These are phyloP conservation scores for Calliphora vomitoria DNA, from an alignment of 2,888 invertebrate genomes.

Conservation along the genomic window DNA sequence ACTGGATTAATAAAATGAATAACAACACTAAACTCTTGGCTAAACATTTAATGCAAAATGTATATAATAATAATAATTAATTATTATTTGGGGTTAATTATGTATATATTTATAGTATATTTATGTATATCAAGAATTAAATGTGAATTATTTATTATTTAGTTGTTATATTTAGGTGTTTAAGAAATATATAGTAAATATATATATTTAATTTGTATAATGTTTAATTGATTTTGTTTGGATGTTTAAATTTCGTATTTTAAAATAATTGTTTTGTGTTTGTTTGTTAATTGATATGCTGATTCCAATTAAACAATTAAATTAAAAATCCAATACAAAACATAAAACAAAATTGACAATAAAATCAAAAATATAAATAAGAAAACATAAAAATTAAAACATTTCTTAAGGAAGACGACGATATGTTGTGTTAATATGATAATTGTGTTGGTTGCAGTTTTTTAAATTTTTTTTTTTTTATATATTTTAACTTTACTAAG, in stretches of 20 bases:
- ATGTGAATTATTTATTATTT: constrained; percentile 21
- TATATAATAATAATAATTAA: constrained; percentile 32
- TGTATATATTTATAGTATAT: constrained; percentile 20
- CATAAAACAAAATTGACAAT: background rate
- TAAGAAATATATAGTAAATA: constrained; percentile 23
- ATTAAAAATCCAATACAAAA: background rate
- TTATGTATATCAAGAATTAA: constrained; percentile 37
- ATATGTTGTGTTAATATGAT: constrained; percentile 71
- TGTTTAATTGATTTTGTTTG: constrained; percentile 68
- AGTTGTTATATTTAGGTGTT: constrained; percentile 44
- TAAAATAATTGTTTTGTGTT: constrained; percentile 68
- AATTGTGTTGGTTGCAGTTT: constrained; percentile 71
- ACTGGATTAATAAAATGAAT: constrained; percentile 61
- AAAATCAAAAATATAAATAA: background rate
- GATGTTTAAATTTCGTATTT: constrained; percentile 52
- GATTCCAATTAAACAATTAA: constrained; percentile 82
- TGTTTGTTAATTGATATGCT: constrained; percentile 84
- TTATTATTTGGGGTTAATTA: background rate
- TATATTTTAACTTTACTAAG: constrained; percentile 69
- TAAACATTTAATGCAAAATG: constrained; percentile 73
- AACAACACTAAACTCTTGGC: constrained; percentile 77
- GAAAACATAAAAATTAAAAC: constrained; percentile 1
- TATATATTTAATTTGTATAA: constrained; percentile 48
- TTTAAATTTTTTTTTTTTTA: constrained; percentile 44
- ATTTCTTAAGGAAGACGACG: constrained; percentile 59